Evolutionary conservation across 2,113 vertebrate genomes (phyloP).

Genomic region (Cebidichthys violaceus): DNA sequence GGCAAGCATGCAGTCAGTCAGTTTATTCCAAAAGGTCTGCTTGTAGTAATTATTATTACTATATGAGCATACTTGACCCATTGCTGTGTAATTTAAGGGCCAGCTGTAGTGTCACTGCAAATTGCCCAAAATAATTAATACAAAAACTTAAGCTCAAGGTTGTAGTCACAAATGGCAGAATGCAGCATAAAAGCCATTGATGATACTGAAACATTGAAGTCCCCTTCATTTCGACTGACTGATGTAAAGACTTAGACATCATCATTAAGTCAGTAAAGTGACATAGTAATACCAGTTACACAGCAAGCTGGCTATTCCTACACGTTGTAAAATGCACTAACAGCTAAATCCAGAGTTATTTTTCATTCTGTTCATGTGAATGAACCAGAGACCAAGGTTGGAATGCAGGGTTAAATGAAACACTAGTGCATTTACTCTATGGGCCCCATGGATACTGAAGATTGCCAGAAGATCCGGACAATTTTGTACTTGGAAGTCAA

Average conservation of each 20-base stretch:
- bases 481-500: not conserved
- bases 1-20: not conserved
- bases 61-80: slow-evolving; percentile 5
- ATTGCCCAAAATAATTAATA: not conserved
- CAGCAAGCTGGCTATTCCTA: not conserved
- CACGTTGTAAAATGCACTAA: not conserved
- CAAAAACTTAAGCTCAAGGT: not conserved
- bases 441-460: not conserved
- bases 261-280: slow-evolving; percentile 6
- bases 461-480: not conserved
- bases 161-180: slow-evolving; percentile 4
- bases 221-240: slow-evolving; percentile 9
- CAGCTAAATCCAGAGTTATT: not conserved
- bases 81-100: not conserved
- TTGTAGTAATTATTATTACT: not conserved
- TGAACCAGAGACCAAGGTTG: not conserved
- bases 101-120: not conserved
- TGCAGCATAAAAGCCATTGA: not conserved
- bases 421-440: not conserved
- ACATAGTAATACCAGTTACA: not conserved
- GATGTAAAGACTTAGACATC: not conserved
- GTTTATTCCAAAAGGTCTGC: not conserved
- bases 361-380: not conserved
- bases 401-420: not conserved
- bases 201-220: slow-evolving; percentile 21